A percentile compares a stretch with the other conserved stretches of the same genome.
Conservation (phyloP, 2,797 vertebrate species). For the Sylvilagus floridanus region DNA sequence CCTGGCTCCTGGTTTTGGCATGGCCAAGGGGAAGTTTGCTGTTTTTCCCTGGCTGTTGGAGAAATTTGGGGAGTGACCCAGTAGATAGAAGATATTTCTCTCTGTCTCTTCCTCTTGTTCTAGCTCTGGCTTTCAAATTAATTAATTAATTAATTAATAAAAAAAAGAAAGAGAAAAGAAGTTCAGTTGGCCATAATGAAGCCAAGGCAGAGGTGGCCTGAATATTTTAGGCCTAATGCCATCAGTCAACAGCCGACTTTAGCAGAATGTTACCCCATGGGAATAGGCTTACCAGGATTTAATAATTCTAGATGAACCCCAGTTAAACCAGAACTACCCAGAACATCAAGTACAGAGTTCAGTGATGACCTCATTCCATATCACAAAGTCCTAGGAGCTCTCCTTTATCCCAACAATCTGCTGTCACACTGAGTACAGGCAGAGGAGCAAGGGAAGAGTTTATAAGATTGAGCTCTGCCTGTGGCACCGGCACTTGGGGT, state of each 20-base stretch:
- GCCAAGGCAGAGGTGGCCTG: not conserved
- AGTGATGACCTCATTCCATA: not conserved
- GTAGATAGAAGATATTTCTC: not conserved
- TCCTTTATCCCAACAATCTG: not conserved
- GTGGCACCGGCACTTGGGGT: no score
- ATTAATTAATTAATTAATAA: no score
- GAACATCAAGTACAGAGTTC: not conserved
- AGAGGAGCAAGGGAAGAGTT: not conserved
- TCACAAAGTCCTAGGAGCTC: not conserved
- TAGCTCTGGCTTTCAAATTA: no score
- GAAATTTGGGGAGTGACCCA: not conserved
- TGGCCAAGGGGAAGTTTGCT: no score
- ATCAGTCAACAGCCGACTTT: not conserved
- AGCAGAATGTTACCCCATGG: not conserved
- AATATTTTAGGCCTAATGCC: not conserved
- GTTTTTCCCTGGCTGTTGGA: no score
- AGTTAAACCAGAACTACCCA: not conserved
- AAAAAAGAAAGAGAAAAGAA: not conserved
- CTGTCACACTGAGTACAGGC: accelerated
- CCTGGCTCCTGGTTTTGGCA: no score
- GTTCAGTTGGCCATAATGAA: not conserved
- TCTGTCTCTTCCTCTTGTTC: no score
- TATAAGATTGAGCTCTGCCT: not conserved
- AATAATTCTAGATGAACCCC: not conserved
- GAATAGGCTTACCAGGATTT: not conserved